A percentile compares a stretch with the other conserved stretches of the same genome.
phyloP scores from a whole-genome alignment of 2,113 vertebrate species.

The cattle (Bos taurus) region DNA sequence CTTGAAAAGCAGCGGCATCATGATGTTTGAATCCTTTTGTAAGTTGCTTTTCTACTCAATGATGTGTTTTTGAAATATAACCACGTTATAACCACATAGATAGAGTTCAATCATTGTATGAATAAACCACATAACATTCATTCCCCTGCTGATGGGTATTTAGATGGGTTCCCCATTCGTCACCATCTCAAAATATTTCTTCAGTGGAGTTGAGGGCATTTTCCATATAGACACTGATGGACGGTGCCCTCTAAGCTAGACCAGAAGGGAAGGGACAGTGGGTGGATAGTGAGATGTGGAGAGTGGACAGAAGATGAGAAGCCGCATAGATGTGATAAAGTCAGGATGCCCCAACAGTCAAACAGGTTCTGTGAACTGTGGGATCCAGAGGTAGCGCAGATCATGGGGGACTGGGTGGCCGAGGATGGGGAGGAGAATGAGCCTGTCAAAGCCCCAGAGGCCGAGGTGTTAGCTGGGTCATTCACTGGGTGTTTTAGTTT shows the following conservation, averaged over 20 bases:
- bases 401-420: neutral
- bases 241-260: neutral
- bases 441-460: neutral
- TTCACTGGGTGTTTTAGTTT: too few species aligned
- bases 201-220: neutral
- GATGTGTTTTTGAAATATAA: neutral
- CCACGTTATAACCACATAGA: neutral
- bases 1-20: neutral
- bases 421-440: neutral
- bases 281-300: neutral
- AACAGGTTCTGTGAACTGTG: neutral
- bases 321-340: rapidly evolving
- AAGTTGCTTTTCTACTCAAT: neutral
- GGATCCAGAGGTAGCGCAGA: neutral
- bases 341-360: neutral
- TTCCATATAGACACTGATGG: neutral
- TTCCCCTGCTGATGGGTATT: neutral
- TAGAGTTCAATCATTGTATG: neutral
- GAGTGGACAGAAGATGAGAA: neutral
- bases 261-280: neutral
- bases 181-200: neutral
- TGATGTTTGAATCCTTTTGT: neutral
- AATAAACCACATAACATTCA: neutral
- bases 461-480: neutral
- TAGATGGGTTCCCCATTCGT: neutral